A percentile compares a stretch with the other conserved stretches of the same genome.
phyloP scores from a whole-genome alignment of 2,888 invertebrate genomes.

The Ceriagrion tenellum region DNA sequence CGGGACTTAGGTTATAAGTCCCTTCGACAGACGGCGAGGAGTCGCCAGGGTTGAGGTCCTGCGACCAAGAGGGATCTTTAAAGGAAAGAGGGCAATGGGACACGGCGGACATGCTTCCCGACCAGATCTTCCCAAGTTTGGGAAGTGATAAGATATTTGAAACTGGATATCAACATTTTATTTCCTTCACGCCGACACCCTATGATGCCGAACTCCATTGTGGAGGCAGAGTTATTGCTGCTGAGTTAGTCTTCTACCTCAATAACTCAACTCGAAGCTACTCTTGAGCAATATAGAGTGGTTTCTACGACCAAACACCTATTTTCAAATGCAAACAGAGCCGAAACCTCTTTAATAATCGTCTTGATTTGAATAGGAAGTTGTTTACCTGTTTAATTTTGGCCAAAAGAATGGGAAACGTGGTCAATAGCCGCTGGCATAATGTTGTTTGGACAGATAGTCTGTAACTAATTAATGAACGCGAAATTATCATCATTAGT shows the following conservation, averaged over 20 bases:
- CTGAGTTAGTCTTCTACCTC: background rate
- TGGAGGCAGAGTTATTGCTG: background rate
- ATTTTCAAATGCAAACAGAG: no score
- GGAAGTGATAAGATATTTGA: background rate
- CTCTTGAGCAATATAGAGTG: no score
- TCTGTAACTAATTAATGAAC: no score
- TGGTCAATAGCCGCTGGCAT: no score
- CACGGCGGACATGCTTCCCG: background rate
- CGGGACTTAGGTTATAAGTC: conserved; percentile 7
- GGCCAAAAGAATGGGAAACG: no score
- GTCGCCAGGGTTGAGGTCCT: background rate
- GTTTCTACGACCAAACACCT: no score
- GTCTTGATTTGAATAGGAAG: no score
- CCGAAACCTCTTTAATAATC: no score
- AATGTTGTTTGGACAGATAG: no score
- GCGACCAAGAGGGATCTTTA: background rate
- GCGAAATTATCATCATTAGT: no score
- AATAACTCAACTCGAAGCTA: no score
- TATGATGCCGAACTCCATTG: background rate
- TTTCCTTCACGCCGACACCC: background rate
- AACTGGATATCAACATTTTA: background rate
- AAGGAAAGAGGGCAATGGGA: background rate
- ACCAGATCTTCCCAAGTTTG: background rate
- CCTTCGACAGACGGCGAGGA: conserved; percentile 6
- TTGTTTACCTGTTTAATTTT: no score